Conservation (phyloP, 2,113 vertebrate species). For the Upupa epops region DNA sequence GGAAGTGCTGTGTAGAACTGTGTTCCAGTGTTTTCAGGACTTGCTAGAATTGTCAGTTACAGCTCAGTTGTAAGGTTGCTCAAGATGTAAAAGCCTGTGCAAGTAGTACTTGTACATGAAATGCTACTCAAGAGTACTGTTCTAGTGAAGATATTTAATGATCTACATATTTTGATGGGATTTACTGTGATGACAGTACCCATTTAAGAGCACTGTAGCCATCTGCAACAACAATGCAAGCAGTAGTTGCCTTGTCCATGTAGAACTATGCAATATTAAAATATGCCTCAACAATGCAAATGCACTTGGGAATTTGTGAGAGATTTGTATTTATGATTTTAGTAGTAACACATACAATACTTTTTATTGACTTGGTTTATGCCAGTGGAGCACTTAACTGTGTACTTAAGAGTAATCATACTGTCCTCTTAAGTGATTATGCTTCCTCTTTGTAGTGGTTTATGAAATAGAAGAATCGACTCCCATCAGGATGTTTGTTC, state of each 20-base stretch:
- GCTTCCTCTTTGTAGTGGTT: not conserved
- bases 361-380: not conserved
- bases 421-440: not conserved
- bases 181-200: constrained; percentile 46
- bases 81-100: not conserved
- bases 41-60: constrained; percentile 81
- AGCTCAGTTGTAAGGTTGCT: constrained; percentile 79
- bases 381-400: not conserved
- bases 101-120: not conserved
- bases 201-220: constrained; percentile 22
- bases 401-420: not conserved
- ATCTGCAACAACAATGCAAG: constrained; percentile 73
- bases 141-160: not conserved
- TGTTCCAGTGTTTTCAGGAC: constrained; percentile 80
- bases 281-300: constrained; percentile 74
- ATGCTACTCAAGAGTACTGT: not conserved
- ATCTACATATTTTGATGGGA: not conserved
- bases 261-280: constrained; percentile 83
- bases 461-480: not conserved
- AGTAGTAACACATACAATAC: not conserved
- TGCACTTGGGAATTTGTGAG: not conserved
- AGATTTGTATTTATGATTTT: not conserved
- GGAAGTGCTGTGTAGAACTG: constrained; percentile 76
- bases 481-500: not conserved
- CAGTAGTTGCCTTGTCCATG: constrained; percentile 47